Percentiles rank a stretch among this genome's conserved stretches.
Evolutionary conservation across 2,888 invertebrate genomes (phyloP).

Genomic region (Pharmacophagus antenor): DNA sequence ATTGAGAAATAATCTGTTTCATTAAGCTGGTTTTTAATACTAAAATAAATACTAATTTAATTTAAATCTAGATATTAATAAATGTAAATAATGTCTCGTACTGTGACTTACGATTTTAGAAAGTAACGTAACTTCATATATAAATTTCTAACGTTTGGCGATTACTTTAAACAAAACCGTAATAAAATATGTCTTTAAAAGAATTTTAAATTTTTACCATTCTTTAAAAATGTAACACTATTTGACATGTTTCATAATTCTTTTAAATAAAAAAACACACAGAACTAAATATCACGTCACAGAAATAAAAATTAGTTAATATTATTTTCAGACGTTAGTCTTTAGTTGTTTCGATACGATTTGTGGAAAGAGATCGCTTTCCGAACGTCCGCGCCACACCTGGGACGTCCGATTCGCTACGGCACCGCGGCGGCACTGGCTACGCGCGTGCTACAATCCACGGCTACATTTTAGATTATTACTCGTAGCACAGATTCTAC

Average conservation of each 20-base stretch:
- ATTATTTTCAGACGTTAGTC: constrained; percentile 1
- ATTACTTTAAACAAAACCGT: no score
- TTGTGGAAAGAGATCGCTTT: constrained; percentile 15
- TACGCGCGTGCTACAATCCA: constrained; percentile 66
- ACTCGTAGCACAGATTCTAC: constrained; percentile 69
- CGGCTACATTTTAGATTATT: constrained; percentile 66
- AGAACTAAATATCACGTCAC: constrained; percentile 11
- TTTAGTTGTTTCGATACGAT: constrained; percentile 14
- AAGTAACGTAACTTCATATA: no score
- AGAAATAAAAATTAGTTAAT: constrained; percentile 12
- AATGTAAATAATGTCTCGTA: no score
- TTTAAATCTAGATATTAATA: no score
- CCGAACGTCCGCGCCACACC: constrained; percentile 28
- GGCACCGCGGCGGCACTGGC: constrained; percentile 68
- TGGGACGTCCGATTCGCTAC: constrained; percentile 59
- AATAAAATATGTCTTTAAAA: no score
- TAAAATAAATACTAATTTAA: no score
- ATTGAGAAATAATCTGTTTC: no score
- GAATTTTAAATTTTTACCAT: background rate
- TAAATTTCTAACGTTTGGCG: no score
- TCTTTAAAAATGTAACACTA: constrained; percentile 4
- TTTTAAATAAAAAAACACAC: constrained; percentile 3
- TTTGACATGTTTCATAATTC: background rate
- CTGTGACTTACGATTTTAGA: no score
- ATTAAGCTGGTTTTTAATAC: no score